phyloP scores from a whole-genome alignment of 2,797 vertebrate genomes.

The Pampus argenteus region DNA sequence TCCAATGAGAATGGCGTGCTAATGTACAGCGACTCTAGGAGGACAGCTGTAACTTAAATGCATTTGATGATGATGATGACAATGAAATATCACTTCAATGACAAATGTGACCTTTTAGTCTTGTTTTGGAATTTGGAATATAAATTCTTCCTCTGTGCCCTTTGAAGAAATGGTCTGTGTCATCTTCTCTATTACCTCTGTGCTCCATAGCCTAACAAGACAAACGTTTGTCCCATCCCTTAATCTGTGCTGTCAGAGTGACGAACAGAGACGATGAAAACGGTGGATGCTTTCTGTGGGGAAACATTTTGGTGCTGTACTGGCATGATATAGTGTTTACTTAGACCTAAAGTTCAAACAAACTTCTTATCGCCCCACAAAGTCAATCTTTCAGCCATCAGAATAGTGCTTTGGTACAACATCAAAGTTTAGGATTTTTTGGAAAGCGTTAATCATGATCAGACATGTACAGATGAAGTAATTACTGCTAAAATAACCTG shows the following conservation, averaged over 20 bases:
- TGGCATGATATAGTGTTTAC: conserved; percentile 47
- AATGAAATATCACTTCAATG: conserved; percentile 46
- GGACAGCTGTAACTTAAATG: conserved; percentile 15
- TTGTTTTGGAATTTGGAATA: conserved; percentile 44
- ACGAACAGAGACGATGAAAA: conserved; percentile 58
- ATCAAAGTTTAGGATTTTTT: conserved; percentile 38
- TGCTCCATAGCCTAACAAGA: conserved; percentile 32
- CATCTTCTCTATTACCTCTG: conserved; percentile 46
- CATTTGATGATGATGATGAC: conserved; percentile 17
- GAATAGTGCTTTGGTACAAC: conserved; percentile 14
- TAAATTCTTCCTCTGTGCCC: conserved; percentile 43
- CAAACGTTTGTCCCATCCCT: conserved; percentile 53
- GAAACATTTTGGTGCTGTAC: conserved; percentile 22
- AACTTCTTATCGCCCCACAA: conserved; percentile 31
- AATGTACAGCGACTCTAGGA: conserved; percentile 1
- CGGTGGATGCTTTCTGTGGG: conserved; percentile 31
- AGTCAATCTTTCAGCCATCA: conserved; percentile 29
- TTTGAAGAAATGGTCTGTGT: conserved; percentile 48
- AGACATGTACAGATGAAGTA: conserved; percentile 19
- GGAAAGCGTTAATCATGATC: conserved; percentile 36
- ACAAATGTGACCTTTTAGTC: conserved; percentile 56
- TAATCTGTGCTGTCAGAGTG: conserved; percentile 61
- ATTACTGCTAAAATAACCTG: conserved; percentile 31
- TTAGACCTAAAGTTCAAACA: conserved; percentile 36
- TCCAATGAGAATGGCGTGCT: not conserved